Evolutionary conservation across 1,140 invertebrate species (phyloP), one percentile per base, ranked within the genome.

Genomic region (Bombyx mandarina): DNA sequence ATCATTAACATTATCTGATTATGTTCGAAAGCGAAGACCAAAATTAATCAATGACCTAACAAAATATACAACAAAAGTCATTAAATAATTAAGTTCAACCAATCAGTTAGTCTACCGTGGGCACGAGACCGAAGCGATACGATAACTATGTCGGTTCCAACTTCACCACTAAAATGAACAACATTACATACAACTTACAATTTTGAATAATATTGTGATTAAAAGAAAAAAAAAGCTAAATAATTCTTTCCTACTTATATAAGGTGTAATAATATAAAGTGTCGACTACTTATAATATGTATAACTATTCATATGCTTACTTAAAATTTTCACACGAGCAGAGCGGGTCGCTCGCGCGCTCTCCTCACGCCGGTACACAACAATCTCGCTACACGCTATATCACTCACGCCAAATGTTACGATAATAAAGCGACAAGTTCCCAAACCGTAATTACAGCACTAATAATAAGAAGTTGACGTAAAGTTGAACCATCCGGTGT

Each of bases 51-150:
- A 86, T 86, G 83, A 86, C 83, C 82, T 83, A 86, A 86, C 83
- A 86, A 86, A 86, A 86, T 86, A 86, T 86, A 86, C 83, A 86
- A 86, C 83, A 86, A 87, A 85, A 87, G 83, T 87, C 83, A 87
- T 87, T 79, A 85, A 86, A 83, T 85, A 85, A 87, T 82, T 78
- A 73, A 79, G 79, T 83, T 79, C 74, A 80, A 79, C 71, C 73
- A 77, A 85, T 81, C 69, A 68, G 74, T 82, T 78, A 75, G 74
- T 77, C 66, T 73, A 72, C 61, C 66, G 75, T 66, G 73, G 69
- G 73, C 78, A 66, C 59, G 26, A 65, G 70, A 73, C 65, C 67
- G 69, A 75, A 78, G 71, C 72, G 59, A 71, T 76, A 73, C 72
- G 71, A 63, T 62, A 65, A 62, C 75, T 74, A 66, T 63, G 68